These are phyloP conservation scores for Tachina lurida DNA, from an alignment of 2,888 invertebrate genomes.

Conservation along the genomic window DNA sequence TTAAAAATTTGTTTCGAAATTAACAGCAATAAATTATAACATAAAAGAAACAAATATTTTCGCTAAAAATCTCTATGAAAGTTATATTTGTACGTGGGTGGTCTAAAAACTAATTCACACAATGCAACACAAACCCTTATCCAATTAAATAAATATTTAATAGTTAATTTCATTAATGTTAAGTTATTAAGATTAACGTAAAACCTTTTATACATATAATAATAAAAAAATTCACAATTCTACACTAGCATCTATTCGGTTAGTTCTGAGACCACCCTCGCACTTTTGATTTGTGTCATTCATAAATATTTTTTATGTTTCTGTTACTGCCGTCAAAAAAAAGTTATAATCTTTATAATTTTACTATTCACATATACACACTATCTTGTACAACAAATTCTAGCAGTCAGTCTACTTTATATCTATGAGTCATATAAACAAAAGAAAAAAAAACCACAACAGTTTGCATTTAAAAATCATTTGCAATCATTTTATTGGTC, in stretches of 20 bases:
- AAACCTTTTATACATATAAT: too few species aligned
- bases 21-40: slow-evolving; percentile 19
- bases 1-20: slow-evolving; percentile 22
- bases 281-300: slow-evolving; percentile 28
- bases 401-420: slow-evolving; percentile 34
- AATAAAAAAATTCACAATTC: not conserved
- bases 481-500: slow-evolving; percentile 83
- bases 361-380: not conserved
- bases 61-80: slow-evolving; percentile 31
- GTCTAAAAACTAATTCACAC: not conserved
- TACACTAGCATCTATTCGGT: not conserved
- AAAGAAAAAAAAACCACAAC: slow-evolving; percentile 75
- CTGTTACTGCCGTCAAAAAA: not conserved
- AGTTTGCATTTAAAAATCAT: slow-evolving; percentile 82
- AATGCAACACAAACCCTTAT: too few species aligned
- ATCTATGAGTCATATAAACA: slow-evolving; percentile 72
- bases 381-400: not conserved
- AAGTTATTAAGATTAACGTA: too few species aligned
- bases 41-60: slow-evolving; percentile 16
- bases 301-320: slow-evolving; percentile 28
- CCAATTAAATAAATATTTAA: too few species aligned
- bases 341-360: slow-evolving; percentile 14
- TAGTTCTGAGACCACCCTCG: not conserved
- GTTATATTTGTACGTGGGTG: not conserved
- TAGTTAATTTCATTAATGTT: too few species aligned